Base-by-base conservation (phyloP, 2,797 vertebrate species). In the Pelochelys cantorii region DNA sequence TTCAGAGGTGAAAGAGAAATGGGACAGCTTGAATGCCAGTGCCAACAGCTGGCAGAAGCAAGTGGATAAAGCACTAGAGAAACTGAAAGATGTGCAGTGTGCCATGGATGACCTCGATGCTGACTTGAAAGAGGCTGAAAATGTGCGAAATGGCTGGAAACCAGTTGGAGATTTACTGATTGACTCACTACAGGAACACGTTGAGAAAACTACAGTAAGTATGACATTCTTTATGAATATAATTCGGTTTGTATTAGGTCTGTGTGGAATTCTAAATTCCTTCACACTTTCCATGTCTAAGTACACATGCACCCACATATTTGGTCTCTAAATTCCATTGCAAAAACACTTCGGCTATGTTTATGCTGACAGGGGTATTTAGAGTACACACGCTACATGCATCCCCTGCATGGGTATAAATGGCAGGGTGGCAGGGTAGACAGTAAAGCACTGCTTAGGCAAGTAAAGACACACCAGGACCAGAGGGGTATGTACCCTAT, bases 141-240 rank as follows among this genome's bases (percentile, higher is more conserved):
- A 99, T 0, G 97, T 98, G 95, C 98, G 98, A 77, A 98, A 97
- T 3, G 97, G 97, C 83, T 99, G 99, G 99, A 99, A 99, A 97
- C 98, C 99, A 0, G 98, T 99, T 60, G 99, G 99, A 79, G 99
- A 99, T 94, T 97, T 99, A 88, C 98, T 99, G n/a, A 99, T 99
- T 56, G 99, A 99, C 98, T 99, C 99, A 0, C 98, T 99, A 95
- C 99, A 99, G 97, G 99, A 99, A 94, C 99, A 99, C 97, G 99
- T 99, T 62, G 98, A 99, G 11, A 99, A 98, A 97, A 99, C 98
- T 81, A 96, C 94, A 88, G 99, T 99, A 97, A 98, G 99, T 90
- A 18, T 57, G 65, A 1, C 65, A 79, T 14, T 86, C 18, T 13
- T 83, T n/a, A 55, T 83, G 59, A 91, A 53, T 83, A 42, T 14